phyloP scores from a whole-genome alignment of 2,797 vertebrate genomes.

The Microchirus variegatus region DNA sequence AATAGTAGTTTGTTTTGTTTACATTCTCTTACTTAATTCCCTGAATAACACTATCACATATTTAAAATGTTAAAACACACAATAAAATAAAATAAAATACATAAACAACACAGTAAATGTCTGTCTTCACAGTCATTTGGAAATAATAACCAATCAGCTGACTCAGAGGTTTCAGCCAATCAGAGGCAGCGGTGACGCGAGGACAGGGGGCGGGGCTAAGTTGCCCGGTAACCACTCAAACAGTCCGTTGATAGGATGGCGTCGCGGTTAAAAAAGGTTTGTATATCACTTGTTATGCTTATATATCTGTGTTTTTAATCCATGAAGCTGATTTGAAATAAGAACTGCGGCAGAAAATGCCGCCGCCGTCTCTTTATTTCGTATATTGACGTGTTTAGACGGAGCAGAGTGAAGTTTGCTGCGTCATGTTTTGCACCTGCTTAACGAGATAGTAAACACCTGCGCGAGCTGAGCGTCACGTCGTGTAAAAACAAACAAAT shows the following conservation, averaged over 20 bases:
- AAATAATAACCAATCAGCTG: constrained; percentile 10
- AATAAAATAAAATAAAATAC: not conserved
- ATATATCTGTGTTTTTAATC: too few species aligned
- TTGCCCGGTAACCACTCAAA: constrained; percentile 75
- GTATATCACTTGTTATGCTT: constrained; percentile 17
- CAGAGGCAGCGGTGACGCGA: constrained; percentile 13
- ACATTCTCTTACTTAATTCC: too few species aligned
- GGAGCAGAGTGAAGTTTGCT: too few species aligned
- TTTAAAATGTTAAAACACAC: too few species aligned
- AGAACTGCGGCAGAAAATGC: too few species aligned
- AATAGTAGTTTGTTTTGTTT: too few species aligned
- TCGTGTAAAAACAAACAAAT: too few species aligned
- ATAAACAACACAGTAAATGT: not conserved
- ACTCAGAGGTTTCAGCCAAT: constrained; percentile 34
- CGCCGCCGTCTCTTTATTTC: not conserved
- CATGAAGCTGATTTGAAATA: too few species aligned
- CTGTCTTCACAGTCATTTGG: not conserved
- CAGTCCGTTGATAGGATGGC: constrained; percentile 53
- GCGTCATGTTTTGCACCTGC: too few species aligned
- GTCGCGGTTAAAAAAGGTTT: constrained; percentile 72
- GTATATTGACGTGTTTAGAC: rapidly evolving
- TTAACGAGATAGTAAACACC: not conserved
- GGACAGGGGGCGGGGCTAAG: constrained; percentile 24
- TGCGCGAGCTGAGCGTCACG: not conserved
- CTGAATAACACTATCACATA: too few species aligned